phyloP scores from a whole-genome alignment of 2,888 invertebrate genomes.

The Polia nebulosa region DNA sequence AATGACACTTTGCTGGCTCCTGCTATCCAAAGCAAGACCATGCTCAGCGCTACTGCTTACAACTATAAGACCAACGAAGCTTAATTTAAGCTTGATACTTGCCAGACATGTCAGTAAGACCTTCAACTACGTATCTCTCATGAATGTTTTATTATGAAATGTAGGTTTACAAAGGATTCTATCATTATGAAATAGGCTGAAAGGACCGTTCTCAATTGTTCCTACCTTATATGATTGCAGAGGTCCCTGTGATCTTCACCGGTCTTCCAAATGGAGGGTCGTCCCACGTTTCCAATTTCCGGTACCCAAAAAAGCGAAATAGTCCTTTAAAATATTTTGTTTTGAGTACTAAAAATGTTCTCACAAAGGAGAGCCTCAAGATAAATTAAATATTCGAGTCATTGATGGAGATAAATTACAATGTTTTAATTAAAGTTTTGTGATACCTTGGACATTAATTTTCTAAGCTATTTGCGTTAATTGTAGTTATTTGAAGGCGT shows the following conservation, averaged over 20 bases:
- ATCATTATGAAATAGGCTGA: neutral
- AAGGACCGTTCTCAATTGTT: neutral
- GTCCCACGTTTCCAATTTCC: constrained; percentile 43
- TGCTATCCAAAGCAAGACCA: too few species aligned
- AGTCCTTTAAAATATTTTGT: constrained; percentile 34
- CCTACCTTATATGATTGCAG: constrained; percentile 12
- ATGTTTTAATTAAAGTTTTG: constrained; percentile 31
- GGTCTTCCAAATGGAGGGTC: constrained; percentile 32
- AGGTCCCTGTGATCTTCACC: constrained; percentile 9
- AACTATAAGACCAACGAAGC: neutral
- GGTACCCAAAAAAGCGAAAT: constrained; percentile 30
- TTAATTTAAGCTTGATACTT: neutral
- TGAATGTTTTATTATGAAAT: neutral
- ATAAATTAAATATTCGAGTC: constrained; percentile 14
- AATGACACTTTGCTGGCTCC: neutral
- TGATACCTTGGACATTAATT: constrained; percentile 11
- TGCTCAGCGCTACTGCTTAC: neutral
- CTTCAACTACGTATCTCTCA: neutral
- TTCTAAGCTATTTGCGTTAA: neutral
- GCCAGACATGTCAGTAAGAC: neutral
- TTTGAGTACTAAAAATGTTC: constrained; percentile 19
- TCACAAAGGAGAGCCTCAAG: neutral
- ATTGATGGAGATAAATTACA: neutral
- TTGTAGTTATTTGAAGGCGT: constrained; percentile 16
- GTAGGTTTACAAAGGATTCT: neutral